Conservation (phyloP, 2,888 invertebrate species). For the Dynastes hyllus region DNA sequence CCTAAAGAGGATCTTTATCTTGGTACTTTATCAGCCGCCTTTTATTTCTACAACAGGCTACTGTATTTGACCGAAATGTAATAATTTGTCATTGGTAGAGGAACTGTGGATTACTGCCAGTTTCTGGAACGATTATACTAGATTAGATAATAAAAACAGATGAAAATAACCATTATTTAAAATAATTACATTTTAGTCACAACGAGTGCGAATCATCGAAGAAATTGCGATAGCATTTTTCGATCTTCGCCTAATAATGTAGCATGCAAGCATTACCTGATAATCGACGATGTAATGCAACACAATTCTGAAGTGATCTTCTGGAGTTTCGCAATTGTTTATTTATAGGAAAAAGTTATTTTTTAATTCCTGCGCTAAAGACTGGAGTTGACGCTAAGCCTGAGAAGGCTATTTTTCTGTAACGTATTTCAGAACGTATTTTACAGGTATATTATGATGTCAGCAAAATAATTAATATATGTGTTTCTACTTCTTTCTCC, state of each 20-base stretch:
- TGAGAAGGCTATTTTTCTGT: too few species aligned
- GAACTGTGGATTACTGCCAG: background rate
- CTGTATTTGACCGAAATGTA: slow-evolving; percentile 9
- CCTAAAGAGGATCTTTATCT: background rate
- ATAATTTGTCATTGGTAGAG: background rate
- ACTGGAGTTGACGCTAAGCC: too few species aligned
- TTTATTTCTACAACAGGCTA: slow-evolving; percentile 7
- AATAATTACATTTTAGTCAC: background rate
- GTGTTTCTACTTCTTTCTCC: too few species aligned
- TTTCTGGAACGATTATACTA: background rate
- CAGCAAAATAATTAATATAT: too few species aligned
- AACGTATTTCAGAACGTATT: too few species aligned
- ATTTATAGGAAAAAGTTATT: too few species aligned
- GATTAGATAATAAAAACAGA: slow-evolving; percentile 22
- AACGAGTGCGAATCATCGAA: background rate
- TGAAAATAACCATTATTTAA: background rate
- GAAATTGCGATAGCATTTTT: background rate
- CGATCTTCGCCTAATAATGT: background rate
- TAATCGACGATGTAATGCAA: too few species aligned
- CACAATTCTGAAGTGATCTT: too few species aligned
- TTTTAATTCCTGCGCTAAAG: too few species aligned
- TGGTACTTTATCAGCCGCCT: slow-evolving; percentile 14
- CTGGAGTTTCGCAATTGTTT: too few species aligned
- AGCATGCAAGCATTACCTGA: too few species aligned
- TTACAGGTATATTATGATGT: too few species aligned